Evolutionary conservation across 1,140 invertebrate species (phyloP).

Genomic region (Eumeta japonica): DNA sequence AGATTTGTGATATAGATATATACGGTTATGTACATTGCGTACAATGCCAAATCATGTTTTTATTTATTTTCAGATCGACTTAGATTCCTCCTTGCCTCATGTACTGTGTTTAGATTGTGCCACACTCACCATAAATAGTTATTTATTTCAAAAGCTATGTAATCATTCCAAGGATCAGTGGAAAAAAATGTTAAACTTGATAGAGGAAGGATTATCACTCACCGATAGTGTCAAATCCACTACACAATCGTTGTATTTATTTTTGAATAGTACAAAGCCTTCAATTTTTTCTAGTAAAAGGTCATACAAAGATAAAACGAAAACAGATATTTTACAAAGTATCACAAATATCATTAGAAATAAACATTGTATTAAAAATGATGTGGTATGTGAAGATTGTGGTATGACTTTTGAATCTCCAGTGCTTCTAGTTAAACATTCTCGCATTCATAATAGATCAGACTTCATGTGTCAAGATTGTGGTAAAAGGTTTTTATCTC

Average conservation of each 20-base stretch:
- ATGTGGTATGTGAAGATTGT: conserved; percentile 24
- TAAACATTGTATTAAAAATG: conserved; percentile 11
- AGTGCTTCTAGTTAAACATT: conserved; percentile 18
- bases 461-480: conserved; percentile 23
- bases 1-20: neutral
- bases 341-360: conserved; percentile 17
- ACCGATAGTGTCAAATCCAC: conserved; percentile 14
- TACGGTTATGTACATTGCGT: neutral
- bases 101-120: conserved; percentile 28
- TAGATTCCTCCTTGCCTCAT: conserved; percentile 24
- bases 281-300: conserved; percentile 24
- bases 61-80: conserved; percentile 20
- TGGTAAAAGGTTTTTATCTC: conserved; percentile 25
- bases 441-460: conserved; percentile 21
- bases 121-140: conserved; percentile 22
- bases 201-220: conserved; percentile 16
- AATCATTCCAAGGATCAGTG: conserved; percentile 25
- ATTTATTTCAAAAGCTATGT: conserved; percentile 25
- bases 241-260: conserved; percentile 20
- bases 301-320: conserved; percentile 15
- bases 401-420: conserved; percentile 20
- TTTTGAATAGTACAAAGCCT: conserved; percentile 24
- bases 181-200: conserved; percentile 15
- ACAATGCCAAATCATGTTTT: neutral
- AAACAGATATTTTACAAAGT: conserved; percentile 23